phyloP scores from a whole-genome alignment of 1,140 invertebrate species.

The Catajapyx aquilonaris region DNA sequence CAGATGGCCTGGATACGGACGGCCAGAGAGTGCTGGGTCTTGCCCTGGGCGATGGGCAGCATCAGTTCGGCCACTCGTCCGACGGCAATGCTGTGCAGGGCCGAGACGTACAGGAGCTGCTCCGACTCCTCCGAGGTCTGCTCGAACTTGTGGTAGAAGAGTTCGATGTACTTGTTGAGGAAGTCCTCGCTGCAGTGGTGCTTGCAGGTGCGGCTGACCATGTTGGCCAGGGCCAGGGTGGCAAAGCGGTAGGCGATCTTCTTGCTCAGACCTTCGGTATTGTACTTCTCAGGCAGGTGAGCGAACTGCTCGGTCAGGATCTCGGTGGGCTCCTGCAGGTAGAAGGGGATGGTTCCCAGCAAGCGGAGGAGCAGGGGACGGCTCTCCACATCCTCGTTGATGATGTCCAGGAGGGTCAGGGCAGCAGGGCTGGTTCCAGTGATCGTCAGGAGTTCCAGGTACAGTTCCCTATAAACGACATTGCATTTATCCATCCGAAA shows the following conservation, averaged over 20 bases:
- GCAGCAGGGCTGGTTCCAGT: slow-evolving; percentile 12
- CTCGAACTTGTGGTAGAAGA: slow-evolving; percentile 9
- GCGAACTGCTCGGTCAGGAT: slow-evolving; percentile 10
- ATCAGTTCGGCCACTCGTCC: slow-evolving; percentile 5
- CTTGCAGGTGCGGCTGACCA: slow-evolving; percentile 10
- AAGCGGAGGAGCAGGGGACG: slow-evolving; percentile 7
- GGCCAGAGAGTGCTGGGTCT: no score
- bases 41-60: no score
- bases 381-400: slow-evolving; percentile 7
- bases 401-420: slow-evolving; percentile 11
- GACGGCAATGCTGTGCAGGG: slow-evolving; percentile 9
- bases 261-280: neutral
- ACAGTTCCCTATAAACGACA: slow-evolving; percentile 9
- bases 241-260: slow-evolving; percentile 9
- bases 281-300: neutral
- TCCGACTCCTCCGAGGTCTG: slow-evolving; percentile 8
- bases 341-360: slow-evolving; percentile 8
- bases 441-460: slow-evolving; percentile 11
- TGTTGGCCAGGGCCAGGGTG: slow-evolving; percentile 11
- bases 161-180: slow-evolving; percentile 11
- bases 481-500: neutral
- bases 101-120: slow-evolving; percentile 8
- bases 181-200: slow-evolving; percentile 8
- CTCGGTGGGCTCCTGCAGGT: slow-evolving; percentile 11
- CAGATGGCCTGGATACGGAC: no score